A percentile compares a stretch with the other conserved stretches of the same genome.
These are phyloP conservation scores for Menidia menidia DNA, from an alignment of 2,797 vertebrate species.

Conservation along the genomic window DNA sequence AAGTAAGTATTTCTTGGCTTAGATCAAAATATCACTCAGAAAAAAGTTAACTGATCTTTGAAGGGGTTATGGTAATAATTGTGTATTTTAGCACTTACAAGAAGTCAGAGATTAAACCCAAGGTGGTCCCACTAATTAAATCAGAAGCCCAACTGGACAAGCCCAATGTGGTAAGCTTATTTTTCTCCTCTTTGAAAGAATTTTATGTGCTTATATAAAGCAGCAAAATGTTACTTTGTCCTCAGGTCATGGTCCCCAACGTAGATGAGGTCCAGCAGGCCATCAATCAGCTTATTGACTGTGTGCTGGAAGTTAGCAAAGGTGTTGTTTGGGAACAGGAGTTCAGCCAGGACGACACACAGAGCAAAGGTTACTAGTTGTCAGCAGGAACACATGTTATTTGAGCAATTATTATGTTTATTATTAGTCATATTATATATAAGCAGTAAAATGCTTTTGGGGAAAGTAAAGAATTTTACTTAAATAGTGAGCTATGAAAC, in stretches of 20 bases:
- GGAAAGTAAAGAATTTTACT: too few species aligned
- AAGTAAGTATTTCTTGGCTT: constrained; percentile 73
- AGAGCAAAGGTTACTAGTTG: constrained; percentile 31
- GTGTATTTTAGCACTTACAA: constrained; percentile 29
- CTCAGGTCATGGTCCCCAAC: constrained; percentile 84
- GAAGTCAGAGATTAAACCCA: constrained; percentile 42
- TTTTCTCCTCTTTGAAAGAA: too few species aligned
- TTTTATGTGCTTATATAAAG: background rate
- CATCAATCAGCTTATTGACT: constrained; percentile 79
- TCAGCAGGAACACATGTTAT: background rate
- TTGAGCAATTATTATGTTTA: too few species aligned
- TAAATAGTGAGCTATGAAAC: too few species aligned
- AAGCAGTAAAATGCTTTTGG: too few species aligned
- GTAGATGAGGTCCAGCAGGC: constrained; percentile 84
- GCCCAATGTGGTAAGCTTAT: constrained; percentile 80
- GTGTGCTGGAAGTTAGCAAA: constrained; percentile 84
- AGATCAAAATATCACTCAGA: background rate
- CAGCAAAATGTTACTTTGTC: background rate
- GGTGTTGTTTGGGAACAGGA: constrained; percentile 82
- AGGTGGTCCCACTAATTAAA: constrained; percentile 77
- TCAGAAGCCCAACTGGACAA: constrained; percentile 81
- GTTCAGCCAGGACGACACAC: constrained; percentile 18
- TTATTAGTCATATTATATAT: background rate
- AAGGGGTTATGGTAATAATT: constrained; percentile 52
- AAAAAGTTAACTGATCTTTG: constrained; percentile 28